Evolutionary conservation across 2,797 vertebrate genomes (phyloP), one percentile per base, ranked within the genome.

Genomic region (Tarsius wallacei): DNA sequence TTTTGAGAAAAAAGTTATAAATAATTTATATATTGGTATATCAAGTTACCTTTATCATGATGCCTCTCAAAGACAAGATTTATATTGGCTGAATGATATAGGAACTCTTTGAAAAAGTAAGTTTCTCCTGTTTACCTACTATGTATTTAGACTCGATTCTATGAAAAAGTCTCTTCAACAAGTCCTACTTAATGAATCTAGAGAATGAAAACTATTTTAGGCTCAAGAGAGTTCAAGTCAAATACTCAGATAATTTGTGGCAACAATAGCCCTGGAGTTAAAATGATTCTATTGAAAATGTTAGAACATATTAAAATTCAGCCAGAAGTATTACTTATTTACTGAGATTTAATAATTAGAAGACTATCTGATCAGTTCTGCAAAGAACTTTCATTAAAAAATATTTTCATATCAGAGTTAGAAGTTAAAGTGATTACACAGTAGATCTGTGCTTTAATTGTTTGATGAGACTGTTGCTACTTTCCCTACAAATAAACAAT

Each of bases 201-300:
- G 26, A 71, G 1, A 78, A 49, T 64, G 10, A 85, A 85, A 42
- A 71, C 57, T 55, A 71, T 80, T 68, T 92, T 73, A 73, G 10
- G 26, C 42, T 66, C 42, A 92, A 74, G 3, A 53, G 19, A 49
- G 21, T 74, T 31, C 53, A 53, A 78, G 90, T 66, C 49, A 73
- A 88, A 70, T 51, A 88, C 15, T 73, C 49, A 88, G 78, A 78
- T 2, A 74, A 63, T 94, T 91, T 90, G 28, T 61, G 19, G 26
- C 16, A 87, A 64, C 59, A 82, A 74, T 6, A 19, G 19, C 4
- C 4, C 71, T 87, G 21, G 26, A 66, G n/a, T 28, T 64, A 51
- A 24, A 12, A 68, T 77, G 31, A 21, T 21, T 36, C 53, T 57
- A 36, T 19, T 61, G 15, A 70, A 78, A 95, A 91, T 5, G 0